Conservation (phyloP, 1,140 invertebrate species). For the Drosophila takahashii region DNA sequence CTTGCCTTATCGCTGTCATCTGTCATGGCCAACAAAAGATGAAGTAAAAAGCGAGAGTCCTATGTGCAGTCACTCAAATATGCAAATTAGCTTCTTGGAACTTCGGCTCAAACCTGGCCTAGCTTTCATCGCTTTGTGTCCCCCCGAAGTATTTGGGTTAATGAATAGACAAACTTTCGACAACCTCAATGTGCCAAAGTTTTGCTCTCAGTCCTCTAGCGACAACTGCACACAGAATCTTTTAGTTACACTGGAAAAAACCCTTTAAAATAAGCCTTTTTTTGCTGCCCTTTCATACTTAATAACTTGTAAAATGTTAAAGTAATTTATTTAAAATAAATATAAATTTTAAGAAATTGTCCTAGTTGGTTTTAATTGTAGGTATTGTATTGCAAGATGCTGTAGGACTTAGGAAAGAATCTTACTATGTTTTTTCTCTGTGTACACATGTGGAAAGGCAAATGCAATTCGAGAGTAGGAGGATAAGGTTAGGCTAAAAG, state of each 20-base stretch:
- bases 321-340: not conserved
- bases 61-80: conserved; percentile 75
- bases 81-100: conserved; percentile 79
- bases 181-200: conserved; percentile 79
- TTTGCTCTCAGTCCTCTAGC: conserved; percentile 26
- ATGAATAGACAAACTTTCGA: conserved; percentile 82
- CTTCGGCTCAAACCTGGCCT: conserved; percentile 65
- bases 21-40: conserved; percentile 39
- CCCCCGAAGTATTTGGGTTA: conserved; percentile 68
- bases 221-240: conserved; percentile 30
- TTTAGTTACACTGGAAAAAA: conserved; percentile 7
- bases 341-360: too few relatives aligned
- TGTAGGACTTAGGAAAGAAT: too few relatives aligned
- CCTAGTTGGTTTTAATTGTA: too few relatives aligned
- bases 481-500: conserved; percentile 52
- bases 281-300: too few relatives aligned
- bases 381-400: too few relatives aligned
- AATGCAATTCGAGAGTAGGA: conserved; percentile 64
- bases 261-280: too few relatives aligned
- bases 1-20: conserved; percentile 51
- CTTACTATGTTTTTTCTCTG: not conserved
- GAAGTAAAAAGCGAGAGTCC: conserved; percentile 55
- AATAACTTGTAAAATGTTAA: not conserved
- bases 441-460: conserved; percentile 45
- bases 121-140: conserved; percentile 31